Base-by-base conservation (phyloP, 23 tunicate species). In the Ascidia mentula region DNA sequence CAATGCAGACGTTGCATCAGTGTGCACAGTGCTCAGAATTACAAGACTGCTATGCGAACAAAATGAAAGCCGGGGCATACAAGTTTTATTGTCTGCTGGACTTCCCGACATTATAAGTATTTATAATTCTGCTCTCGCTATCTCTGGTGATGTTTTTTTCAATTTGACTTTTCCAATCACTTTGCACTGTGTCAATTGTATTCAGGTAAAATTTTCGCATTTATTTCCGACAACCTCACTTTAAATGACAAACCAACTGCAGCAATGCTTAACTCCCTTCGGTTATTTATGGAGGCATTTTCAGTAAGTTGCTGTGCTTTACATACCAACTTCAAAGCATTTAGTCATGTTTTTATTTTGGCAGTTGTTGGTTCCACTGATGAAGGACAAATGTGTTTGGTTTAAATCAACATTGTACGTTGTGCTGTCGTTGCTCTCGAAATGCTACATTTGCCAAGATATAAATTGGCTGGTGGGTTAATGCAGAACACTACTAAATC, bases 331-430 rank as follows among this genome's bases (percentile, higher is more conserved):
- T n/a, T n/a, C n/a, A n/a, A n/a, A n/a, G n/a, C n/a, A n/a, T n/a
- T n/a, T n/a, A n/a, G 65, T 53, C 65, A 5, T 3, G 13, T 53
- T 53, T 53, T 53, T 53, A 53, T 53, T 26, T 53, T 53, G 22
- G 13, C 65, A 53, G 65, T 28, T 53, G 1, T 20, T 53, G 65
- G 65, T 53, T 9, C 65, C 65, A 5, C 65, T 53, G 24, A 53
- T 53, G 65, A 53, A 53, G 13, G 65, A 53, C 65, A 53, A 53
- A 28, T 53, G 65, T 53, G 65, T 53, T 9, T 53, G 65, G 65
- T 53, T 53, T 9, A 53, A 53, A 28, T 53, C 65, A 5, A 9
- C 65, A 20, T 53, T 53, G 65, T 9, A 53, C 24, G 22, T 53
- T 26, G 24, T 53, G 22, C 65, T 53, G 28, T 5, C 65, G 2